Evolutionary conservation across 2,888 invertebrate species (phyloP).

Genomic region (Malthinus seriepunctatus): DNA sequence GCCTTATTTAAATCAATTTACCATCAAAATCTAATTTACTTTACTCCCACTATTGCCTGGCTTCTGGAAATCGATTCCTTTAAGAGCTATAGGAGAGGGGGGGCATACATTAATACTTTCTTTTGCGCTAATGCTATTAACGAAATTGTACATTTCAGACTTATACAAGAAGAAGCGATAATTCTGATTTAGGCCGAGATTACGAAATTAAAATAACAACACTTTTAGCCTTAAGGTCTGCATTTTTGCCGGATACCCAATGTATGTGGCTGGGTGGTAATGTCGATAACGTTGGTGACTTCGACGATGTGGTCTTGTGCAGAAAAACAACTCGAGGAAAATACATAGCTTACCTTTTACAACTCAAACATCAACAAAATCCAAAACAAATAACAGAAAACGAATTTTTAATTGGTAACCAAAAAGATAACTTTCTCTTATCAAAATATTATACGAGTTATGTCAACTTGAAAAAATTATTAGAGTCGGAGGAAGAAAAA

Average conservation of each 20-base stretch:
- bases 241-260: background rate
- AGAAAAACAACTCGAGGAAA: background rate
- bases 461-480: background rate
- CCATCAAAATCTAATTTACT: too few relatives aligned
- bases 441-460: background rate
- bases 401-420: background rate
- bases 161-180: background rate
- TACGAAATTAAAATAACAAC: constrained; percentile 3
- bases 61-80: too few relatives aligned
- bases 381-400: background rate
- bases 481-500: background rate
- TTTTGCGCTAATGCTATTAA: too few relatives aligned
- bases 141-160: background rate
- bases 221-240: background rate
- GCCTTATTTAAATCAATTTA: too few relatives aligned
- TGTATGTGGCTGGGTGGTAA: background rate
- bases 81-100: too few relatives aligned
- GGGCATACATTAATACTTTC: too few relatives aligned
- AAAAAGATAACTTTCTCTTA: background rate
- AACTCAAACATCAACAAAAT: constrained; percentile 6
- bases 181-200: background rate
- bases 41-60: too few relatives aligned
- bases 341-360: background rate
- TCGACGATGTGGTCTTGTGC: constrained; percentile 1
- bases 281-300: background rate